Evolutionary conservation across 2,888 invertebrate species (phyloP), one percentile per base, ranked within the genome.

Genomic region (Eupithecia centaureata): DNA sequence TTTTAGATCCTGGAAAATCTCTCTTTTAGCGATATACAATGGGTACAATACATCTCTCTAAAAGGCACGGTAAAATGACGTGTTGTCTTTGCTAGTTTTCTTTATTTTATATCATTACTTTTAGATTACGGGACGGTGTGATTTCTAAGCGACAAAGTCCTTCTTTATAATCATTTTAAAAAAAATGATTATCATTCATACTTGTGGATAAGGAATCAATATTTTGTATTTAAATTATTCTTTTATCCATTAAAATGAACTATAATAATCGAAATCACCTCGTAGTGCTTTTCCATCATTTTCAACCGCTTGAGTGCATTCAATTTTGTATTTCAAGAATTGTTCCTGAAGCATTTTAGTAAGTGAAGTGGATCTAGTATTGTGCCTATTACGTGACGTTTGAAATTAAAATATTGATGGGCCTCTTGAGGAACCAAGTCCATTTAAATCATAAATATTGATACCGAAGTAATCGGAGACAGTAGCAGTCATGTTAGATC

Each of bases 1-100:
- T 78, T 81, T 75, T 60, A 74, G 75, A 78, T 79, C 76, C 70
- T 69, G 68, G 71, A 76, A 79, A 80, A 77, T 74, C 77, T 78
- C 71, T 73, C 73, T 77, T 75, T 71, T 67, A 76, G 66, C 73
- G 71, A 73, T 76, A 75, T 78, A 76, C 75, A 28, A 56, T n/a
- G 10, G 27, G 30, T n/a, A 32, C 32, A 79, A 78, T 78, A 69
- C 68, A 77, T 76, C 15, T 10, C 32, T 56, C 27, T 33, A 59
- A 62, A 62, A 59, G 28, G 57, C 35, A 25, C 30, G 64, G 28
- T 27, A 18, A 52, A 12, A 56, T 56, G 15, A 42, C 38, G 54
- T 38, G 15, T 25, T 47, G 18, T 33, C 5, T 10, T 12, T 33
- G 32, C 4, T 32, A 18, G 10, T 38, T n/a, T 38, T n/a, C n/a